Evolutionary conservation across 1,140 invertebrate genomes (phyloP), one percentile per base, ranked within the genome.

Genomic region (Listronotus oregonensis): DNA sequence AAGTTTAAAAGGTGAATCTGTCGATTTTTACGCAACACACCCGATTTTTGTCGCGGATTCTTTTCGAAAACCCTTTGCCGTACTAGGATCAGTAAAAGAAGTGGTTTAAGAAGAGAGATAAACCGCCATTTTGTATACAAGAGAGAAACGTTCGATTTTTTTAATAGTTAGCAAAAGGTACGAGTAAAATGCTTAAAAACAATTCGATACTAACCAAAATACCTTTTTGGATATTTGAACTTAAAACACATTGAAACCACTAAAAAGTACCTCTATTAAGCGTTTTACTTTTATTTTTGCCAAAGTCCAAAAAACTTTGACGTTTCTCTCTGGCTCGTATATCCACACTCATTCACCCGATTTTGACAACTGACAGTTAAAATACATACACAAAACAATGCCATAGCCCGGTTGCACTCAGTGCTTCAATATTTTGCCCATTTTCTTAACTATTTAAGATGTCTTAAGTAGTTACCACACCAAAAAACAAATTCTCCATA

Each of bases 331-430:
- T 10, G 6, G 14, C 21, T 44, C 17, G 40, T 18, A 21, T 27
- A 40, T 27, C 52, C 62, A 51, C 47, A 56, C 40, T 43, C 27
- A 47, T 42, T 52, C 43, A 66, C 63, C 65, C 64, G 56, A 64
- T 63, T 42, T 51, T 67, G 71, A 72, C 73, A 68, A 70, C 64
- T 69, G 62, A 71, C 60, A 74, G 68, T 68, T 66, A 56, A 70
- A 71, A 66, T 61, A 66, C 64, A 66, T 61, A 66, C 27, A 66
- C 63, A 66, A 60, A 66, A 68, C 43, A 69, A 37, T 72, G 60
- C 74, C 75, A 79, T 79, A 79, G 77, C 77, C 77, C 77, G 76
- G 77, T 79, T 79, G 76, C 76, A 78, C 76, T 52, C 67, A 77
- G 76, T 78, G 76, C 77, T 78, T 72, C 77, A 76, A 77, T 71